Percentiles rank a stretch among this genome's conserved stretches.
Conservation (phyloP, 2,888 invertebrate species). For the Noctua pronuba region DNA sequence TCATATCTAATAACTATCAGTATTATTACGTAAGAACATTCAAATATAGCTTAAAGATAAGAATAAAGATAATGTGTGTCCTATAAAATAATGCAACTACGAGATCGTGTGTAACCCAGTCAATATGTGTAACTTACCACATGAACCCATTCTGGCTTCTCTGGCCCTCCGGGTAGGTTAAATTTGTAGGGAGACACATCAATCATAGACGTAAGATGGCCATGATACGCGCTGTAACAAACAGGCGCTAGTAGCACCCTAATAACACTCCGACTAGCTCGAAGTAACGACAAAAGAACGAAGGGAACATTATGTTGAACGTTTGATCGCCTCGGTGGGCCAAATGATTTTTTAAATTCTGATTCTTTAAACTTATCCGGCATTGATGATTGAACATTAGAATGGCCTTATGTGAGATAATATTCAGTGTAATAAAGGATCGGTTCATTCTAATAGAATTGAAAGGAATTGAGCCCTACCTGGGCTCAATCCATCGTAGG, state of each 20-base stretch:
- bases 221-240: conserved; percentile 99
- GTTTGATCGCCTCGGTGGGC: conserved; percentile 33
- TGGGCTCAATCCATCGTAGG: too few species aligned
- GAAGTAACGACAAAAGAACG: conserved; percentile 73
- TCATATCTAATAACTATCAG: conserved; percentile 37
- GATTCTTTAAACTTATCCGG: conserved; percentile 18
- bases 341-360: conserved; percentile 15
- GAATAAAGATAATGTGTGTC: conserved; percentile 45
- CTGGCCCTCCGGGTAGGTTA: conserved; percentile 95
- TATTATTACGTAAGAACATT: conserved; percentile 38
- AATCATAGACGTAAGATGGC: conserved; percentile 98
- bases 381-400: conserved; percentile 14
- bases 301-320: conserved; percentile 45
- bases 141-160: conserved; percentile 96
- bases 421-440: conserved; percentile 20
- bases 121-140: conserved; percentile 92
- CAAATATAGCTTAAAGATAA: conserved; percentile 55
- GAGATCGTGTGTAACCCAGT: conserved; percentile 59
- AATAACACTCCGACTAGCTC: conserved; percentile 81
- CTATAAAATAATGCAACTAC: conserved; percentile 50
- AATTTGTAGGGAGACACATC: conserved; percentile 99
- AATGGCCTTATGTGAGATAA: conserved; percentile 8
- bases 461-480: too few species aligned
- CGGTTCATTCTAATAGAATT: conserved; percentile 7
- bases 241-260: conserved; percentile 90